Conservation (phyloP, 2,888 invertebrate genomes). For the Dorcus hopei region DNA sequence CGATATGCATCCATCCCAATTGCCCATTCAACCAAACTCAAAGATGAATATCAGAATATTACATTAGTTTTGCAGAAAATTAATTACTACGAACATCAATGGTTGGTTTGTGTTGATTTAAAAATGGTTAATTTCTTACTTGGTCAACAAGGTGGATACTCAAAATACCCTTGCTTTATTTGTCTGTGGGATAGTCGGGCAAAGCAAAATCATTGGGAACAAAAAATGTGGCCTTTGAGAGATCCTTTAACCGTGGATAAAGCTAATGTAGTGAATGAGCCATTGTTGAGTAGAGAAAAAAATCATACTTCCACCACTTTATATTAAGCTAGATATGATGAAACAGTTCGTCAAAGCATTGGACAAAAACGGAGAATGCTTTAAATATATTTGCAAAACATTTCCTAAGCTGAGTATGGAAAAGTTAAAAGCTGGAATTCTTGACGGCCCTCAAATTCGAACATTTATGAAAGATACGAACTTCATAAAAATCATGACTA, state of each 20-base stretch:
- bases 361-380: constrained; percentile 7
- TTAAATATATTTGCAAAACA: constrained; percentile 14
- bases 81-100: no score
- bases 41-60: no score
- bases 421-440: constrained; percentile 20
- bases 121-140: no score
- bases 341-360: constrained; percentile 16
- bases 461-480: constrained; percentile 17
- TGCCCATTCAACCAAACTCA: no score
- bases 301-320: constrained; percentile 10
- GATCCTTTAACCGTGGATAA: constrained; percentile 4
- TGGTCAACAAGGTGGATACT: no score
- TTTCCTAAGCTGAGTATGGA: constrained; percentile 15
- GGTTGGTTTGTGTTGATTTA: no score
- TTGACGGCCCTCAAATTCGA: constrained; percentile 20
- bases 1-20: constrained; percentile 6
- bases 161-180: no score
- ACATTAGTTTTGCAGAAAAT: constrained; percentile 14
- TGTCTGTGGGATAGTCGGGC: no score
- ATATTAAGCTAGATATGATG: constrained; percentile 19
- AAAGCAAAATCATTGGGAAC: constrained; percentile 13
- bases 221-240: constrained; percentile 11
- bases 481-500: constrained; percentile 9
- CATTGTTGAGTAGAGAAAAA: constrained; percentile 6
- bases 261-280: constrained; percentile 5